Conservation (phyloP, 2,113 vertebrate species). For the Scomber japonicus region DNA sequence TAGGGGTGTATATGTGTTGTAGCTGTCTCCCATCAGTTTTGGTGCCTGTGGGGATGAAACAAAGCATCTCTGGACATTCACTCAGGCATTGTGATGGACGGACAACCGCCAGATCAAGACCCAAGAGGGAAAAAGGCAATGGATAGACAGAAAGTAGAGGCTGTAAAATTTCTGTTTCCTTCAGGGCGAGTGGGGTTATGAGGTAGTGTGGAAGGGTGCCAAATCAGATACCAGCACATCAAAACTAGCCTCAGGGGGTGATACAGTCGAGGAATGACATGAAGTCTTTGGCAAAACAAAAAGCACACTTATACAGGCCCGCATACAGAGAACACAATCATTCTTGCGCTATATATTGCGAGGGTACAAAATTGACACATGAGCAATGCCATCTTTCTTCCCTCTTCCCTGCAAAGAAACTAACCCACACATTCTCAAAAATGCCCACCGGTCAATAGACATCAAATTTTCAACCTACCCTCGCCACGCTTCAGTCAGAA, state of each 20-base stretch:
- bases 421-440: constrained; percentile 23
- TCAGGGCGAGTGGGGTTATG: constrained; percentile 66
- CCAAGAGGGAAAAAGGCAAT: constrained; percentile 51
- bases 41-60: constrained; percentile 54
- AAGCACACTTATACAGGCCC: constrained; percentile 19
- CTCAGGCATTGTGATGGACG: constrained; percentile 71
- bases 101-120: constrained; percentile 58
- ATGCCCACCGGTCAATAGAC: constrained; percentile 53
- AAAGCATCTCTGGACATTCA: constrained; percentile 65
- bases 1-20: constrained; percentile 21
- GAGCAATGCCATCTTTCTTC: constrained; percentile 22
- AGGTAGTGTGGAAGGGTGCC: constrained; percentile 56
- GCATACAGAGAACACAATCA: constrained; percentile 6
- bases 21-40: constrained; percentile 32
- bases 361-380: constrained; percentile 36
- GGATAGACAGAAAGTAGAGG: constrained; percentile 48
- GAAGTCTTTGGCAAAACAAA: constrained; percentile 52
- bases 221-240: constrained; percentile 75
- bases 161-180: constrained; percentile 63
- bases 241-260: constrained; percentile 54
- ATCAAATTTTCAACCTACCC: constrained; percentile 57
- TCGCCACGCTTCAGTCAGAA: constrained; percentile 62
- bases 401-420: not conserved
- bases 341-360: constrained; percentile 24
- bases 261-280: constrained; percentile 55